Evolutionary conservation across 2,888 invertebrate genomes (phyloP), one percentile per base, ranked within the genome.

Genomic region (Drosophila anceps): DNA sequence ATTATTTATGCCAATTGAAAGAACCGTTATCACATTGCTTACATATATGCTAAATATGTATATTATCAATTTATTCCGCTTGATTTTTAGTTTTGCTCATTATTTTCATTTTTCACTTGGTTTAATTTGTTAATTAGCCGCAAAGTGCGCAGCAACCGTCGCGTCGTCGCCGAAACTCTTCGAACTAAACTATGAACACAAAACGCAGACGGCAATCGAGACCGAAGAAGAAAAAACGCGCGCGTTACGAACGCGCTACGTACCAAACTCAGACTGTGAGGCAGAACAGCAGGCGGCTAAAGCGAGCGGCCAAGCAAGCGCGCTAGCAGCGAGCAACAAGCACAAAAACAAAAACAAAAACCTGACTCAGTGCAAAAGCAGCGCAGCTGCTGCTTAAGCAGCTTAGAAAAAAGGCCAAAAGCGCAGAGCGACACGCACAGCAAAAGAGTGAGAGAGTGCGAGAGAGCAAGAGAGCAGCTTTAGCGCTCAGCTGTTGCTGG

Each of bases 161-260:
- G 35, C 43, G 63, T n/a, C n/a, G n/a, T 59, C 55, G 58, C 31
- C 57, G 70, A 69, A 64, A 62, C 55, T 59, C 53, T 66, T 29
- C 48, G 31, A 31, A 53, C 53, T 53, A 53, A 71, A 60, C 53
- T 51, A 37, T 31, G 18, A 31, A 18, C 31, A 29, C 24, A 39
- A 15, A 55, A 20, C 44, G 39, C 50, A 62, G 59, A 66, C 75
- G 63, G 37, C 59, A 68, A 63, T 44, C 79, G 57, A 50, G 27
- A 41, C 27, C 48, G 51, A 70, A 59, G 65, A 60, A 68, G 13
- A 46, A 39, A 39, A 50, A 61, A 72, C 69, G 81, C 82, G 87
- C 85, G 89, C 87, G 84, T 86, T 76, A 81, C 86, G 81, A 76
- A 81, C 87, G 78, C 90, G 82, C 85, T 66, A 68, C 78, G 82